Evolutionary conservation across 2,888 invertebrate genomes (phyloP).

Genomic region (Polymixis lichenea): DNA sequence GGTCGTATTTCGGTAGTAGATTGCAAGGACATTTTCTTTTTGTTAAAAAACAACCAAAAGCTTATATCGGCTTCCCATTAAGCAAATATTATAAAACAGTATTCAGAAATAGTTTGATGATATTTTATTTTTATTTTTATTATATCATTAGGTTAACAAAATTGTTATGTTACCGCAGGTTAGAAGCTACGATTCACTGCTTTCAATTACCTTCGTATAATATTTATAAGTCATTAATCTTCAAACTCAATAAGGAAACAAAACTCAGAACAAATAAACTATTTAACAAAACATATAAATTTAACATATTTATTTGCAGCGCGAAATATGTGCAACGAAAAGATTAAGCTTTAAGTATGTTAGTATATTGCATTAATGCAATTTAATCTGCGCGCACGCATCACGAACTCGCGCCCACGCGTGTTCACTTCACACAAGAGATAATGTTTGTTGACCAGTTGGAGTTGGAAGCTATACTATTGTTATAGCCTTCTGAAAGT

Average conservation of each 20-base stretch:
- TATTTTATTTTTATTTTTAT: not conserved
- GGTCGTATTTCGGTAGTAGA: too few relatives aligned
- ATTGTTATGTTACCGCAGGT: too few relatives aligned
- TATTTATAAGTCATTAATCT: not conserved
- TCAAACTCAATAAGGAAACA: constrained; percentile 21
- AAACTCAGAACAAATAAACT: constrained; percentile 22
- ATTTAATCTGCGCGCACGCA: constrained; percentile 89
- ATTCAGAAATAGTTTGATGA: too few relatives aligned
- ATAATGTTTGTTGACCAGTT: constrained; percentile 65
- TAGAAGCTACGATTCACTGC: not conserved
- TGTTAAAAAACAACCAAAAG: not conserved
- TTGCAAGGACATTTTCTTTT: not conserved
- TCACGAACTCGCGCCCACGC: constrained; percentile 86
- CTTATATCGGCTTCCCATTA: not conserved
- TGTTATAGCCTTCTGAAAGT: not conserved
- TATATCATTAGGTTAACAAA: too few relatives aligned
- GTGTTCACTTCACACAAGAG: constrained; percentile 76
- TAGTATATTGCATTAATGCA: constrained; percentile 86
- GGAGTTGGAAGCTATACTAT: constrained; percentile 14
- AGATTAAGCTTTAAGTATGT: constrained; percentile 77
- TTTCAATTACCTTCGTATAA: not conserved
- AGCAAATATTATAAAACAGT: not conserved
- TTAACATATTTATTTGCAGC: constrained; percentile 62
- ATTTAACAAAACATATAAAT: constrained; percentile 49
- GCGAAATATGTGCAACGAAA: constrained; percentile 65